Base-by-base conservation (phyloP, 2,888 invertebrate genomes). In the Drosophila meridiana region DNA sequence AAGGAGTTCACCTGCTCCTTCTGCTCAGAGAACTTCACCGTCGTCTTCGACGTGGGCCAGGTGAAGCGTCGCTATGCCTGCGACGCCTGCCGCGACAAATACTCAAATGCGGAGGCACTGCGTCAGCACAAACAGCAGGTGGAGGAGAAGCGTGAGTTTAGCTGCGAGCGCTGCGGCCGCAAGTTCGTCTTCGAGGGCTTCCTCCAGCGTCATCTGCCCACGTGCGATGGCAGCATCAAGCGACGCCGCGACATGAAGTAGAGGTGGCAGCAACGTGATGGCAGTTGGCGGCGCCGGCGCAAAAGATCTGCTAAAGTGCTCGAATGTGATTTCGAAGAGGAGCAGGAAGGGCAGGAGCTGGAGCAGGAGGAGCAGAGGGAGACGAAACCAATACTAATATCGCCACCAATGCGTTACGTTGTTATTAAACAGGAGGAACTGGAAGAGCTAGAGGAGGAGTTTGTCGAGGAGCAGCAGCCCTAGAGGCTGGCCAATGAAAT, bases 131-230 rank as follows among this genome's bases (percentile, higher is more conserved):
- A 93, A 48, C 91, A 92, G 71, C 89, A 91, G 73, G 80, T 93
- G 8, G 93, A 92, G 42, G 92, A 93, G 67, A 93, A 93, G 63
- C 91, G 93, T 0, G 93, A 93, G 14, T 93, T 92, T 30, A 90
- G 87, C 58, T 93, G 93, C 61, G 91, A 91, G 2, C 92, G 92
- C 0, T 93, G 93, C 60, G 93, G 93, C 0, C 85, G 93, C 20
- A 92, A 92, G 64, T 93, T 93, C 34, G 93, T 93, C 3, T 93
- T 93, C 11, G 93, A 93, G 56, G 93, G 93, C 8, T 93, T 93
- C 79, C 78, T 93, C 30, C 93, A 93, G 56, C 90, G 93, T 2
- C 93, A 93, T 76, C 68, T 92, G 70, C 93, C 93, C 20, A 91
- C 90, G 30, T 93, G 93, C 70, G 93, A 93, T 86, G 93, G 93